Base-by-base conservation (phyloP, 2,888 invertebrate species). In the Perizoma affinitatum region DNA sequence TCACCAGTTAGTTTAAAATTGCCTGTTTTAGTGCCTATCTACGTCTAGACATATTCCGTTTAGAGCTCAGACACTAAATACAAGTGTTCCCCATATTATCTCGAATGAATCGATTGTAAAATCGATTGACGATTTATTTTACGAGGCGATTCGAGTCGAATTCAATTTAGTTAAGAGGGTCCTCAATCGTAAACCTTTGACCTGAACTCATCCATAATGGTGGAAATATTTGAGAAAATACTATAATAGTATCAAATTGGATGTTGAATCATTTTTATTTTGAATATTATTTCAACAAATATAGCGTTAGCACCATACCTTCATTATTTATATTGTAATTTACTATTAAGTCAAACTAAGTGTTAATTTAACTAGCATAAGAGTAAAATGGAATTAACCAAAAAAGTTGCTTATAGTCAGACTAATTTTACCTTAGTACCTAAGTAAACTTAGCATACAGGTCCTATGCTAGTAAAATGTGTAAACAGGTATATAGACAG, bases 81-180 rank as follows among this genome's bases (percentile, higher is more conserved):
- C 66, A 63, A 63, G 65, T 63, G 66, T 65, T 57, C 50, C 63
- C 75, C 74, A 78, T 80, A 79, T 80, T 77, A 71, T 73, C 70
- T 68, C 75, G 74, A 81, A 65, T 61, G 61, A 58, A 80, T 79
- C 80, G 82, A 80, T 80, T 79, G 80, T 85, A 80, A 84, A 82
- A 72, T 71, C 73, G 69, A 73, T 76, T 76, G 77, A 82, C 79
- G 80, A 78, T 74, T 74, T 82, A 74, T 82, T 90, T 91, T 90
- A 91, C 87, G 91, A 88, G 64, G 78, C 76, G 78, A 87, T 86
- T 86, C 74, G 74, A 83, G 76, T 79, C 81, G 72, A 83, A 88
- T 92, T 90, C 91, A 90, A 92, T 92, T 91, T 88, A 83, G 82
- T 89, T 84, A 77, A 83, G 76, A 80, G 80, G 79, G 74, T 78